phyloP scores from a whole-genome alignment of 2,888 invertebrate genomes.

The Julus scanicus region DNA sequence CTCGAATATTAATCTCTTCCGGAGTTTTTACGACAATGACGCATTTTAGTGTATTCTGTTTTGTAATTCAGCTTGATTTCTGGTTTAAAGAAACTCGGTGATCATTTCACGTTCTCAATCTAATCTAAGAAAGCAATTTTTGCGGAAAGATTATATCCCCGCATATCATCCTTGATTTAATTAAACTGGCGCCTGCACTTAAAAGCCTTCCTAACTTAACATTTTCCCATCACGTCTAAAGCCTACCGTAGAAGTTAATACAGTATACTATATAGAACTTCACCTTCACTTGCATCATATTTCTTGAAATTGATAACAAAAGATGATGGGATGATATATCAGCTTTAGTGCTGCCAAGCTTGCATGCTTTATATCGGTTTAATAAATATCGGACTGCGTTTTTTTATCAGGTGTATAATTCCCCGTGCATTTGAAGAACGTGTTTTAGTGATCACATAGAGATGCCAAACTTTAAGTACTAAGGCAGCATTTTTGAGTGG shows the following conservation, averaged over 20 bases:
- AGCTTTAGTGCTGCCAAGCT: neutral
- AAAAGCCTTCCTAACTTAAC: slow-evolving; percentile 4
- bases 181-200: slow-evolving; percentile 37
- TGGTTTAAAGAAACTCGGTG: slow-evolving; percentile 10
- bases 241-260: neutral
- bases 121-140: slow-evolving; percentile 43
- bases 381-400: slow-evolving; percentile 6
- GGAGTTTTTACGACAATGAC: slow-evolving; percentile 39
- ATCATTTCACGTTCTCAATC: slow-evolving; percentile 44
- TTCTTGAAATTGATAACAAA: neutral
- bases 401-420: slow-evolving; percentile 9
- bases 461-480: neutral
- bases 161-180: slow-evolving; percentile 45
- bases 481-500: neutral
- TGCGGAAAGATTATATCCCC: slow-evolving; percentile 41
- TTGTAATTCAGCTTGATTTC: slow-evolving; percentile 43
- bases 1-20: slow-evolving; percentile 41
- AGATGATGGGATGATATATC: neutral
- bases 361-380: neutral
- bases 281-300: neutral
- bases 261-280: neutral
- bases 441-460: neutral
- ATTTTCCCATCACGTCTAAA: neutral
- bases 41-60: slow-evolving; percentile 19
- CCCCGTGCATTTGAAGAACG: slow-evolving; percentile 14